Percentiles rank a stretch among this genome's conserved stretches.
Conservation (phyloP, 2,797 vertebrate genomes). For the Eulemur rubriventer region DNA sequence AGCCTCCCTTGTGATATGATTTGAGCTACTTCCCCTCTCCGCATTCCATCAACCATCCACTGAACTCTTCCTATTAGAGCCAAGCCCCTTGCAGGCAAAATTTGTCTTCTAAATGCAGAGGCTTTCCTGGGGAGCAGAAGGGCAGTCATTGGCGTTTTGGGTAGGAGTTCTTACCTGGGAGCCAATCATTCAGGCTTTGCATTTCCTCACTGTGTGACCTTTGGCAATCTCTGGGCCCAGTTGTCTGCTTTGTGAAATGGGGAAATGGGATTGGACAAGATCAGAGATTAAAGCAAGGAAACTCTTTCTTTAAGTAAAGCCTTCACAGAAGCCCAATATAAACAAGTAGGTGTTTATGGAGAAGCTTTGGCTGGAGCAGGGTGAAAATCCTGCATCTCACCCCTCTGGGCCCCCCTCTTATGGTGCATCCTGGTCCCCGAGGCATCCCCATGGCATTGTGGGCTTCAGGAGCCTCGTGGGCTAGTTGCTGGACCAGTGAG, state of each 20-base stretch:
- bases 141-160: not conserved
- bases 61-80: not conserved
- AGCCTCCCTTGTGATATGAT: not conserved
- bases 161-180: not conserved
- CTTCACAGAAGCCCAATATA: not conserved
- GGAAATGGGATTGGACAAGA: not conserved
- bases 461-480: not conserved
- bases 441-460: not conserved
- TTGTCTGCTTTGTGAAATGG: not conserved
- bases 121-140: not conserved
- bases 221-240: not conserved
- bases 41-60: not conserved
- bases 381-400: not conserved
- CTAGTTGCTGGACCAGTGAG: not conserved
- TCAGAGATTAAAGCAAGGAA: not conserved
- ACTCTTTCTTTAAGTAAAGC: not conserved
- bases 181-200: not conserved
- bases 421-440: not conserved
- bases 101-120: not conserved
- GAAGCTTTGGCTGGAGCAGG: not conserved
- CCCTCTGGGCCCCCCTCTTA: not conserved
- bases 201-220: not conserved
- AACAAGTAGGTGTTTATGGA: not conserved
- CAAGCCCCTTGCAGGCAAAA: not conserved
- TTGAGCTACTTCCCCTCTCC: not conserved